Conservation (phyloP, 2,888 invertebrate species). For the Melinaea marsaeus region DNA sequence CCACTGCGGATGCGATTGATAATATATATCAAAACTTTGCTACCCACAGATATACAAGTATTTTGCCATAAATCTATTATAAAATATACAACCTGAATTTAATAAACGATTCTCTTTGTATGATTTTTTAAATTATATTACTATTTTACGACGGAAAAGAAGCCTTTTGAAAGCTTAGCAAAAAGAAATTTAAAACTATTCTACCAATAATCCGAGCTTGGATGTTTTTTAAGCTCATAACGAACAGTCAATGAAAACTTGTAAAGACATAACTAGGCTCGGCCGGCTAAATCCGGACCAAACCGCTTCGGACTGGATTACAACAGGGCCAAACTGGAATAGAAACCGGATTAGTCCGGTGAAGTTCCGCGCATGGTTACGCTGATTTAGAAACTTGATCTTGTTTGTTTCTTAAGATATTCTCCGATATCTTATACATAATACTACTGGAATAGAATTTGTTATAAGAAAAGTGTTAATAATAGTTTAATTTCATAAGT, state of each 20-base stretch:
- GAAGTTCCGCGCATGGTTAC: conserved; percentile 70
- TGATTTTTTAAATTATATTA: neutral
- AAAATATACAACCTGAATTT: neutral
- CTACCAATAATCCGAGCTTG: too few species aligned
- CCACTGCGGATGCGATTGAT: conserved; percentile 11
- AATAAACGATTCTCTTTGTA: neutral
- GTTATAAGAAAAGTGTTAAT: conserved; percentile 6
- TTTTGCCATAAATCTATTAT: conserved; percentile 1
- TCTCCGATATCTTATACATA: conserved; percentile 33
- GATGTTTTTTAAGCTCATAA: too few species aligned
- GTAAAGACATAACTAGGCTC: conserved; percentile 27
- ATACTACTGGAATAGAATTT: conserved; percentile 15
- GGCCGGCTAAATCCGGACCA: conserved; percentile 49
- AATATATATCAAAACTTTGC: conserved; percentile 8
- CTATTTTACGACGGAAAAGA: neutral
- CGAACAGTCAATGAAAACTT: conserved; percentile 16
- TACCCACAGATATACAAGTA: neutral
- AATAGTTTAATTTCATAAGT: too few species aligned
- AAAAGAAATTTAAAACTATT: too few species aligned
- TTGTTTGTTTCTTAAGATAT: conserved; percentile 64
- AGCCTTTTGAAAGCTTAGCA: neutral
- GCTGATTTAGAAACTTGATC: conserved; percentile 69
- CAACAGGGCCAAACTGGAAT: conserved; percentile 50
- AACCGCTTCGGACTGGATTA: conserved; percentile 59
- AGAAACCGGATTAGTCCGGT: conserved; percentile 65